These are phyloP conservation scores for Nomada goodeniana DNA, from an alignment of 2,888 invertebrate genomes.

Conservation along the genomic window DNA sequence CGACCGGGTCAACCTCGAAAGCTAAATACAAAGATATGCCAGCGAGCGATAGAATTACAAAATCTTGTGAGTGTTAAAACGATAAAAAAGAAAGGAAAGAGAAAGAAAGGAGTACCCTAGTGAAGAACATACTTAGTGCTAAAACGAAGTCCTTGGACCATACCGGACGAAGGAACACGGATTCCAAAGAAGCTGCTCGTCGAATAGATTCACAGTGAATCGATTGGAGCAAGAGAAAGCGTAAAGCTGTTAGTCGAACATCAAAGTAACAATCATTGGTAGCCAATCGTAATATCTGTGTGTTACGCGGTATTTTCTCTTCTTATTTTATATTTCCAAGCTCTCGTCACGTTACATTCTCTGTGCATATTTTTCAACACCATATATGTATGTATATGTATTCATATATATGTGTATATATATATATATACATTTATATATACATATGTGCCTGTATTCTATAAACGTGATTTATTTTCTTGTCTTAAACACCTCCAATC, in stretches of 20 bases:
- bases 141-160: slow-evolving; percentile 6
- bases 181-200: slow-evolving; percentile 1
- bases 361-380: slow-evolving; percentile 9
- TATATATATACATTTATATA: neutral
- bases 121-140: neutral
- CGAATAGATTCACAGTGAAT: neutral
- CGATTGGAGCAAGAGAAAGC: neutral
- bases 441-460: too few species aligned
- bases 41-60: neutral
- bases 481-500: neutral
- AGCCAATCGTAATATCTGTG: slow-evolving; percentile 5
- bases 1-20: neutral
- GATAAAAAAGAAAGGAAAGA: too few species aligned
- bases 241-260: neutral
- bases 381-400: neutral
- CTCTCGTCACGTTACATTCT: slow-evolving; percentile 1
- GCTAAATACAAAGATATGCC: neutral
- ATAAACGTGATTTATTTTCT: slow-evolving; percentile 1
- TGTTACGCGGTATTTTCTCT: slow-evolving; percentile 5
- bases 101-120: neutral
- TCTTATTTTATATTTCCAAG: slow-evolving; percentile 2
- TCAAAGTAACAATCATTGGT: slow-evolving; percentile 12
- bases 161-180: neutral
- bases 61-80: slow-evolving; percentile 3
- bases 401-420: neutral